phyloP scores from a whole-genome alignment of 2,113 vertebrate genomes.

The Clinocottus analis region DNA sequence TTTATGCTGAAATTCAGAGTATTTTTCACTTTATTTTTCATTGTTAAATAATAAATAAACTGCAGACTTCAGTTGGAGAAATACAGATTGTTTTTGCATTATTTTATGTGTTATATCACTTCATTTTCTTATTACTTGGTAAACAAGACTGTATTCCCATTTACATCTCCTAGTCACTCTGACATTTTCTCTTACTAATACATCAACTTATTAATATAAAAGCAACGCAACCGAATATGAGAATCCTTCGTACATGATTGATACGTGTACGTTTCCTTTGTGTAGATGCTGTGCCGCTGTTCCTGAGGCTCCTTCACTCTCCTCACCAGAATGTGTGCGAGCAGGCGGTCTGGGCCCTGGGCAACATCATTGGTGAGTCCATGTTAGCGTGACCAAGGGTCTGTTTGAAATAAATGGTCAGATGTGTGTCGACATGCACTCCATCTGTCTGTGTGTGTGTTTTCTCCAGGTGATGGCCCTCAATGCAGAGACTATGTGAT shows the following conservation, averaged over 20 bases:
- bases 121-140: no score
- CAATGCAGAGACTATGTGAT: slow-evolving; percentile 99
- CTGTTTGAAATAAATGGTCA: background rate
- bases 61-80: background rate
- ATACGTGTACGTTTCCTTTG: background rate
- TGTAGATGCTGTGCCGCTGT: slow-evolving; percentile 95
- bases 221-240: background rate
- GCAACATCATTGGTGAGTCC: slow-evolving; percentile 97
- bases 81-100: no score
- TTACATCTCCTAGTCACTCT: no score
- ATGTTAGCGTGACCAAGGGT: background rate
- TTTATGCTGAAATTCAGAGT: background rate
- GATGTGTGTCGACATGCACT: background rate
- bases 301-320: slow-evolving; percentile 94
- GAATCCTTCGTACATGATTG: background rate
- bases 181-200: background rate
- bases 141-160: background rate
- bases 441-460: slow-evolving; percentile 6
- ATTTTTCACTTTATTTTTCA: background rate
- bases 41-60: background rate
- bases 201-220: background rate
- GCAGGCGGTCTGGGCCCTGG: slow-evolving; percentile 97
- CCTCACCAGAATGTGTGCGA: slow-evolving; percentile 98
- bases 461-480: slow-evolving; percentile 91
- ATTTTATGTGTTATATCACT: background rate